Conservation (phyloP, 1,140 invertebrate species). For the Caenorhabditis remanei region DNA sequence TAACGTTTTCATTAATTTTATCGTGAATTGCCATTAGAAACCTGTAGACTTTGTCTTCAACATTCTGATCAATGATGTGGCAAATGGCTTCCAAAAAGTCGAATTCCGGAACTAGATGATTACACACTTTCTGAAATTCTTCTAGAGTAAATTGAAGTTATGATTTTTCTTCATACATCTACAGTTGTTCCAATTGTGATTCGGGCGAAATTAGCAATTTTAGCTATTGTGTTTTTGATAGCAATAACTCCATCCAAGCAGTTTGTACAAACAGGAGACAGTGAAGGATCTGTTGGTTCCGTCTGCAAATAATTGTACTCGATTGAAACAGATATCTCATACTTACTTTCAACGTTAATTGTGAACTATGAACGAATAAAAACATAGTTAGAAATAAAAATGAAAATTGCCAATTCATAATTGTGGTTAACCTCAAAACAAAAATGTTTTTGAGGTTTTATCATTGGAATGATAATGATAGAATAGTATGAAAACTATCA, state of each 20-base stretch:
- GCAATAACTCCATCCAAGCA: not conserved
- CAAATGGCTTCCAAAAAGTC: slow-evolving; percentile 13
- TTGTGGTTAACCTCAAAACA: not conserved
- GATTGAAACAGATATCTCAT: not conserved
- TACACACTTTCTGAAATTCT: not conserved
- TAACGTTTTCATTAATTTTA: not conserved
- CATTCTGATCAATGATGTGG: not conserved
- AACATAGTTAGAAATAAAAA: not conserved
- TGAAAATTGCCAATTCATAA: not conserved
- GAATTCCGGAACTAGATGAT: not conserved
- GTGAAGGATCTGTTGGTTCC: not conserved
- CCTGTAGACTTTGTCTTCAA: not conserved
- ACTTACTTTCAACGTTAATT: not conserved
- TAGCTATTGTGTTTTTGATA: not conserved
- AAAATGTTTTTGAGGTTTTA: not conserved
- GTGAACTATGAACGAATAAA: not conserved
- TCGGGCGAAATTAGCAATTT: not conserved
- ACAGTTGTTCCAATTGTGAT: not conserved
- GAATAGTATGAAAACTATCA: not conserved
- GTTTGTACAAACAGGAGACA: not conserved
- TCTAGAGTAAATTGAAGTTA: not conserved
- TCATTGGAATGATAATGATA: not conserved
- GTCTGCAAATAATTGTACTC: not conserved
- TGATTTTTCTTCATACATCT: not conserved
- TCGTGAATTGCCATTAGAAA: slow-evolving; percentile 2